Base-by-base conservation (phyloP, 2,888 invertebrate genomes). In the Lottia scabra region DNA sequence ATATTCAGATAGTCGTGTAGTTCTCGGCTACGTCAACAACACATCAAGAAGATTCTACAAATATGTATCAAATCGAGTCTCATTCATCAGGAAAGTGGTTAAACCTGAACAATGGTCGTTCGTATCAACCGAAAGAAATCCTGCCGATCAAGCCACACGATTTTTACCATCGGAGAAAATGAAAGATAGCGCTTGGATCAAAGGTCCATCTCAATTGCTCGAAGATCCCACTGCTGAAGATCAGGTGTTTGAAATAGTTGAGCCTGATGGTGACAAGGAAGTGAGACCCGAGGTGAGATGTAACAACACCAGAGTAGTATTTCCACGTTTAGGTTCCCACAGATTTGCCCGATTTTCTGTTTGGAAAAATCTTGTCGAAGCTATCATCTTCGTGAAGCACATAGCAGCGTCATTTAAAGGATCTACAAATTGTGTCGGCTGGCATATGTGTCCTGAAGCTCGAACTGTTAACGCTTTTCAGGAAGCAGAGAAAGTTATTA, bases 1-100 rank as follows among this genome's bases (percentile, higher is more conserved):
- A n/a, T 70, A 64, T 44, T 45, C 70, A 12, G 70, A 65, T 26
- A 70, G 69, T 27, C 19, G 65, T 6, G 56, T 65, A 45, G 65
- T 70, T 3, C 46, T 70, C 15, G 70, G 70, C 8, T 70, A 70
- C 38, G 38, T 67, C 5, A 23, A 70, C 15, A 70, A 70, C 38
- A 27, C n/a, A 19, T 44, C 71, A 13, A 45, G 65, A 62, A 65
- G 76, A 16, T 74, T 72, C 56, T 46, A 74, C 19, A 70, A 26
- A 19, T 75, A 75, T 44, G 70, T 75, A 13, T 43, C 38, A 15
- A 73, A 75, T 66, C 63, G 73, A 27, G 71, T 74, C 13, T 48
- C 63, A n/a, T 45, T 63, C 26, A 76, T 76, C 48, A 65, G 45
- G 19, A 68, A 70, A 43, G 27, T 23, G 26, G 38, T 63, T 23